These are phyloP conservation scores for Malthinus seriepunctatus DNA, from an alignment of 2,888 invertebrate species.

Conservation along the genomic window DNA sequence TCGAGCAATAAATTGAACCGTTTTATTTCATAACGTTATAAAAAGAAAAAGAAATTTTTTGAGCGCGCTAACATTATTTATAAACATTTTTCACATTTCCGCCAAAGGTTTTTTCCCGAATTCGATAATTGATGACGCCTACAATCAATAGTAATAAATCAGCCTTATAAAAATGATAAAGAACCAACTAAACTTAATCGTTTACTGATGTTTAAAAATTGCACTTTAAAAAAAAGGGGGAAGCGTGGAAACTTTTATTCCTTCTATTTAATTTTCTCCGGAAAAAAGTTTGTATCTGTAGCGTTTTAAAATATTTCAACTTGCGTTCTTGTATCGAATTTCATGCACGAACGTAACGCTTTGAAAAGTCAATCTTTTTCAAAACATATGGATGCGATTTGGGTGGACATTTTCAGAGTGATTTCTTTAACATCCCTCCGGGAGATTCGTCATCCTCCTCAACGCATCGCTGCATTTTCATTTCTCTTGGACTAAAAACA, in stretches of 20 bases:
- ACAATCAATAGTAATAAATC: too few relatives aligned
- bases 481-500: conserved; percentile 29
- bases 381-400: conserved; percentile 19
- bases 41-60: background rate
- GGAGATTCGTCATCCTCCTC: conserved; percentile 29
- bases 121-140: too few relatives aligned
- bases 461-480: conserved; percentile 33
- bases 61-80: background rate
- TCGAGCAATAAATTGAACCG: conserved; percentile 3
- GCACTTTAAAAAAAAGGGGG: too few relatives aligned
- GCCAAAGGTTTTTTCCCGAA: background rate
- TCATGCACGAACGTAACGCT: conserved; percentile 24
- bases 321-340: conserved; percentile 17
- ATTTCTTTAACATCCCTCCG: conserved; percentile 17
- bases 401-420: conserved; percentile 13
- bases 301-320: too few relatives aligned
- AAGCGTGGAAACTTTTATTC: too few relatives aligned
- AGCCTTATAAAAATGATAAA: too few relatives aligned
- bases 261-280: too few relatives aligned
- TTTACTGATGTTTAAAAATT: too few relatives aligned
- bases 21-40: background rate
- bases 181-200: too few relatives aligned
- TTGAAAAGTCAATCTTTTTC: conserved; percentile 23
- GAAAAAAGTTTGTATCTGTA: too few relatives aligned
- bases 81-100: conserved; percentile 2